Evolutionary conservation across 2,113 vertebrate genomes (phyloP), one percentile per base, ranked within the genome.

Genomic region (Etia nguti): DNA sequence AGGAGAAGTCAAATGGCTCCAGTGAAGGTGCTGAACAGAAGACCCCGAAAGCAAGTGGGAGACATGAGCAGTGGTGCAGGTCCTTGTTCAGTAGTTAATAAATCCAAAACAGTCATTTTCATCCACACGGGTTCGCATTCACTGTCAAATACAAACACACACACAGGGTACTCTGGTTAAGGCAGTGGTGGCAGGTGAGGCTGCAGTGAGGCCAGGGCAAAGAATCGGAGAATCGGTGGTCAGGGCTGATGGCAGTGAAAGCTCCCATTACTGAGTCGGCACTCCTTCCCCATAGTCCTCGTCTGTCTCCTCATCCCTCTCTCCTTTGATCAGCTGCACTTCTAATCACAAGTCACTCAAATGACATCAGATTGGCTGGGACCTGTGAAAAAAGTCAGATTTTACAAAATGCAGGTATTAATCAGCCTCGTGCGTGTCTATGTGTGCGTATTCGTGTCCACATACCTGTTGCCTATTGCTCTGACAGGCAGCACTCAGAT

Each of bases 281-380:
- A 70, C 87, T 94, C 89, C 87, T 91, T 92, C 87, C 90, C 92
- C 80, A 11, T 92, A 90, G 68, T 89, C 80, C 77, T 90, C 55
- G 82, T 92, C n/a, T 4, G 20, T 82, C 86, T 92, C 86, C 56
- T 79, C 48, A 18, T 82, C 89, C 77, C 80, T 92, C 90, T 86
- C 89, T 88, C 56, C 81, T 83, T 91, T 80, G 52, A 91, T 88
- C 87, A 4, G 34, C 90, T 60, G 12, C 84, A 80, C 92, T 90
- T 83, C 81, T 86, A 92, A 84, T 91, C 84, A 82, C 24, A 52
- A 41, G 70, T 97, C 96, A 99, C 94, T 99, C 99, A 91, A 99
- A 99, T 83, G 99, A 99, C 98, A 99, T 99, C 96, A 99, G 97
- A 96, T 99, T 99, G 91, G 98, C 96, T 95, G 99, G 99, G 92